These are phyloP conservation scores for Xylocampa areola DNA, from an alignment of 2,888 invertebrate species.

Conservation along the genomic window DNA sequence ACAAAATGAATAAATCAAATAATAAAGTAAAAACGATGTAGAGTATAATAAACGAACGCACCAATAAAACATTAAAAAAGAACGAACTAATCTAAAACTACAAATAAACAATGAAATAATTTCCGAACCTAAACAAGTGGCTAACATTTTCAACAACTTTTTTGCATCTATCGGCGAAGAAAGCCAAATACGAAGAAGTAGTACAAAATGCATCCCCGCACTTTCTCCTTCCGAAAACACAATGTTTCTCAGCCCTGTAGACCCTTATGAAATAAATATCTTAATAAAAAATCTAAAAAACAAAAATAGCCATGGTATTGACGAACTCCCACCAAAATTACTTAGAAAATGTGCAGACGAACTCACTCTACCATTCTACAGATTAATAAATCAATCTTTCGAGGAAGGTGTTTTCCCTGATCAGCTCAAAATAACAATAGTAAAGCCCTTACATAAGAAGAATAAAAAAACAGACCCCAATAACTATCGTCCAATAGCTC, in stretches of 20 bases:
- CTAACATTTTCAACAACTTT: conserved; percentile 6
- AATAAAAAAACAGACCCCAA: conserved; percentile 15
- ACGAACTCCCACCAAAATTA: conserved; percentile 3
- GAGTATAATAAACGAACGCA: no score
- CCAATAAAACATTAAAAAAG: conserved; percentile 4
- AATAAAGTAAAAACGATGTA: no score
- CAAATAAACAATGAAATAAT: not conserved
- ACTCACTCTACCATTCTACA: conserved; percentile 27
- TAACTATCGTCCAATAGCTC: conserved; percentile 40
- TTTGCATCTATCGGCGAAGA: conserved; percentile 1
- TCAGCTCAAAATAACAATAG: conserved; percentile 21
- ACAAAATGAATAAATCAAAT: no score
- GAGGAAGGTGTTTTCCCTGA: conserved; percentile 26
- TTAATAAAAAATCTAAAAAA: conserved; percentile 9
- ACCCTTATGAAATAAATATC: not conserved
- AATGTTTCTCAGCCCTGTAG: not conserved
- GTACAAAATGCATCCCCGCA: not conserved
- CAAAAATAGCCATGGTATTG: conserved; percentile 7
- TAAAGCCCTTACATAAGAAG: conserved; percentile 41
- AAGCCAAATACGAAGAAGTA: not conserved
- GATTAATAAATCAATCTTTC: conserved; percentile 29
- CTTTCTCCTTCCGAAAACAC: conserved; percentile 1
- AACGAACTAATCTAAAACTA: conserved; percentile 1
- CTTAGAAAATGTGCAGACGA: conserved; percentile 10
- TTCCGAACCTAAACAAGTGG: not conserved